Conservation (phyloP, 2,797 vertebrate species). For the Miichthys miiuy region DNA sequence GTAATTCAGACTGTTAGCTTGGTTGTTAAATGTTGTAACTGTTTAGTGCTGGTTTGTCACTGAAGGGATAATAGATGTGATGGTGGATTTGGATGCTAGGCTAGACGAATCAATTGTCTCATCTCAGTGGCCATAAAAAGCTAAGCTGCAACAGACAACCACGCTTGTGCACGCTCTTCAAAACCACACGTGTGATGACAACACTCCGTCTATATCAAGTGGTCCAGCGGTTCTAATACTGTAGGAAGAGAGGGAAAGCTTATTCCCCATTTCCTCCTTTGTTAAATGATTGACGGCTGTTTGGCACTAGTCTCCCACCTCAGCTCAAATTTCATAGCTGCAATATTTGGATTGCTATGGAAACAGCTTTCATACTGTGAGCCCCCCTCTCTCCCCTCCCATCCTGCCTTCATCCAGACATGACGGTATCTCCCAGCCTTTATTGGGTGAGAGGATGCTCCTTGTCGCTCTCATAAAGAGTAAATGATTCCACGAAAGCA, state of each 20-base stretch:
- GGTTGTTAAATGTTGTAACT: slow-evolving; percentile 4
- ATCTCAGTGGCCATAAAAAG: slow-evolving; percentile 6
- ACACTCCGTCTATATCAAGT: slow-evolving; percentile 66
- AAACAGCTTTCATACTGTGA: slow-evolving; percentile 70
- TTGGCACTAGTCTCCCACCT: slow-evolving; percentile 65
- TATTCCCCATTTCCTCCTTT: slow-evolving; percentile 68
- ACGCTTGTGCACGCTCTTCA: neutral
- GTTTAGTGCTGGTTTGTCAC: slow-evolving; percentile 16
- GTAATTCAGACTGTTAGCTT: neutral
- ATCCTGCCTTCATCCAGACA: slow-evolving; percentile 51
- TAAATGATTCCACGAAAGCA: slow-evolving; percentile 74
- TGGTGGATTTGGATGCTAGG: neutral
- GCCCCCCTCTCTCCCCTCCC: neutral
- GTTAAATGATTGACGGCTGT: slow-evolving; percentile 71
- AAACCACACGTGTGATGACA: slow-evolving; percentile 46
- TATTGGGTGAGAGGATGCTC: slow-evolving; percentile 73
- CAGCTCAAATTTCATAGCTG: slow-evolving; percentile 67
- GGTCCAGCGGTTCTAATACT: slow-evolving; percentile 44
- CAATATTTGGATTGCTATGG: slow-evolving; percentile 84
- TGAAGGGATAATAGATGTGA: slow-evolving; percentile 8
- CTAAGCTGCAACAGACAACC: slow-evolving; percentile 17
- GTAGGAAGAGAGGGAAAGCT: slow-evolving; percentile 40
- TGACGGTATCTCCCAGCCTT: slow-evolving; percentile 60
- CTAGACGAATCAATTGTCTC: slow-evolving; percentile 34
- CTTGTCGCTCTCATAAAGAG: slow-evolving; percentile 75